Percentiles rank a stretch among this genome's conserved stretches.
phyloP scores from a whole-genome alignment of 2,113 vertebrate genomes.

The Sakesphorus luctuosus region DNA sequence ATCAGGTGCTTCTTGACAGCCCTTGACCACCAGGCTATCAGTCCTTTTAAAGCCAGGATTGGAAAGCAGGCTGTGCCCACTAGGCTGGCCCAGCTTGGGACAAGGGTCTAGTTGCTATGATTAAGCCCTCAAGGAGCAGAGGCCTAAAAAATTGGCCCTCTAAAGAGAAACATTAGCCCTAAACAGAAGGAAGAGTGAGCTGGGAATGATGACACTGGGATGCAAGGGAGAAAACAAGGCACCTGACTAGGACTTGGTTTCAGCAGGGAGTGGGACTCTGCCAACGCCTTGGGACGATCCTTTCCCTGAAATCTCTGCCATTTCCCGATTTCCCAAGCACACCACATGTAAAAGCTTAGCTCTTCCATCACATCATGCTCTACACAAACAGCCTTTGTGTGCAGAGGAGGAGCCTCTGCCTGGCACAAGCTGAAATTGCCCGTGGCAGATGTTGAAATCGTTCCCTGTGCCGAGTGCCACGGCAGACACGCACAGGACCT shows the following conservation, averaged over 20 bases:
- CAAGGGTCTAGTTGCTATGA: not conserved
- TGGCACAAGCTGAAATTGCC: not conserved
- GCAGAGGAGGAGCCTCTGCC: not conserved
- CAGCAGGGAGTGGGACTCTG: not conserved
- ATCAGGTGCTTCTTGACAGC: not conserved
- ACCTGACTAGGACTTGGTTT: not conserved
- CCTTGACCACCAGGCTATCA: not conserved
- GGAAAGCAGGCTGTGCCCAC: not conserved
- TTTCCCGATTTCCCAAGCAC: not conserved
- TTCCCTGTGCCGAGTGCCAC: fast-evolving
- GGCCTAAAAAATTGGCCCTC: not conserved
- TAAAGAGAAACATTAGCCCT: not conserved
- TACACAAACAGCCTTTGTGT: not conserved
- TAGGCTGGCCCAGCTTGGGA: not conserved
- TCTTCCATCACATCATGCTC: not conserved
- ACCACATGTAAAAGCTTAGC: not conserved
- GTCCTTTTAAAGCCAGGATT: not conserved
- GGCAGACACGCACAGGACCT: not conserved
- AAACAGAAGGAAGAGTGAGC: not conserved
- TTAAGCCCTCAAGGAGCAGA: not conserved
- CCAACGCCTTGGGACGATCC: not conserved
- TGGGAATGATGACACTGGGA: not conserved
- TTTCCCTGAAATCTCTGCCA: not conserved
- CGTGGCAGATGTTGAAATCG: not conserved
- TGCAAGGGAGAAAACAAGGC: not conserved